Conservation (phyloP, 2,113 vertebrate species). For the Aptenodytes patagonicus region DNA sequence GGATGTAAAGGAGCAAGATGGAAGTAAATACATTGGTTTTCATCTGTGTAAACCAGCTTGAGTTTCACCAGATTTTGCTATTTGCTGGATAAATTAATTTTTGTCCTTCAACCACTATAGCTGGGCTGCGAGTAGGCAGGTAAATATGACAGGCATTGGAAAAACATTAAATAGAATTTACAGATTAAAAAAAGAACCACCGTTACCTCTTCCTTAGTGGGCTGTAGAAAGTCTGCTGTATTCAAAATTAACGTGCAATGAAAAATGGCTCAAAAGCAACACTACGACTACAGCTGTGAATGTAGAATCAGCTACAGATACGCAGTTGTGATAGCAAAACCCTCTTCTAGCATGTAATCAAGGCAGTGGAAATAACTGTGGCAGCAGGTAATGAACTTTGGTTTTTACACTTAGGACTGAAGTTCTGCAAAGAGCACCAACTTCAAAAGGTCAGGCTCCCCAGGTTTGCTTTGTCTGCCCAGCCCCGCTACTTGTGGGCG, state of each 20-base stretch:
- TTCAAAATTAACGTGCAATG: background rate
- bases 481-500: background rate
- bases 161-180: background rate
- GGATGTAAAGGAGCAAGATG: rapidly evolving
- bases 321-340: background rate
- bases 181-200: background rate
- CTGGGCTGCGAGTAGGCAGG: background rate
- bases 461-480: background rate
- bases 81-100: background rate
- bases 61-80: background rate
- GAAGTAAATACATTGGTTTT: background rate
- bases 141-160: background rate
- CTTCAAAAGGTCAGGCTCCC: background rate
- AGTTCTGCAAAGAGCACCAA: background rate
- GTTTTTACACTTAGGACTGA: background rate
- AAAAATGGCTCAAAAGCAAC: background rate
- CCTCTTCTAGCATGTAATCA: background rate
- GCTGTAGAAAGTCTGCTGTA: background rate
- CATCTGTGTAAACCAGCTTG: background rate
- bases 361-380: background rate
- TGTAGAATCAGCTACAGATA: background rate
- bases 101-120: background rate
- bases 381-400: background rate
- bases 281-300: background rate
- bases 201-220: background rate